Conservation (phyloP, 1,140 invertebrate species). For the Tetraneura akinire region DNA sequence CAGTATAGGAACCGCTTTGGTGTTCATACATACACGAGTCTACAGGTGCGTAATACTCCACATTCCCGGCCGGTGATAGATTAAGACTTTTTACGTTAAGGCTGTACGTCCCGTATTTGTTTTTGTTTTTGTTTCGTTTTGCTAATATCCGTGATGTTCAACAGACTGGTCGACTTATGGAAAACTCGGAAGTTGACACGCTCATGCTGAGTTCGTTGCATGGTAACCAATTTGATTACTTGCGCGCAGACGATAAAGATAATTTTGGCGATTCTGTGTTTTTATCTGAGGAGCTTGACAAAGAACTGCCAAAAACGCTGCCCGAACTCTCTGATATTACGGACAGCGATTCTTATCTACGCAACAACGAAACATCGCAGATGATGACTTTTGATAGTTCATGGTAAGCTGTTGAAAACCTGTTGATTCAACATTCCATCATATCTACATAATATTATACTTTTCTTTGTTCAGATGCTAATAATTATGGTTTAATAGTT, state of each 20-base stretch:
- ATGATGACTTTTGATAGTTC: slow-evolving; percentile 47
- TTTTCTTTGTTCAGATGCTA: too few species aligned
- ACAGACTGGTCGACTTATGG: slow-evolving; percentile 37
- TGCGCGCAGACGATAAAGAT: slow-evolving; percentile 30
- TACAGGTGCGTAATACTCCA: background rate
- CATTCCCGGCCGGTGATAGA: background rate
- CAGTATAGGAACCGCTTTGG: too few species aligned
- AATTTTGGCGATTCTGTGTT: slow-evolving; percentile 23
- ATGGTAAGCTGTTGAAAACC: slow-evolving; percentile 22
- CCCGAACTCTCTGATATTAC: slow-evolving; percentile 40
- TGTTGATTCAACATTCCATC: slow-evolving; percentile 18
- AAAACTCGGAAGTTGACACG: slow-evolving; percentile 42
- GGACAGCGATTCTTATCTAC: slow-evolving; percentile 13
- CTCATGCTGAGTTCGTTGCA: slow-evolving; percentile 44
- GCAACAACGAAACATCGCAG: background rate
- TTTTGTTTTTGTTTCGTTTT: background rate
- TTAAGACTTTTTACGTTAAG: background rate
- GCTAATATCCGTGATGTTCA: background rate
- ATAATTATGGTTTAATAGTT: too few species aligned
- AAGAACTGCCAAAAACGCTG: slow-evolving; percentile 28
- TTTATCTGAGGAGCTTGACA: slow-evolving; percentile 12
- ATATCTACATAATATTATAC: too few species aligned
- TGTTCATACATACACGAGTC: background rate
- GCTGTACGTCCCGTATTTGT: background rate
- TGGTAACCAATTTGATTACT: slow-evolving; percentile 29